Evolutionary conservation across 1,140 invertebrate species (phyloP), one percentile per base, ranked within the genome.

Genomic region (Pomacea maculata): DNA sequence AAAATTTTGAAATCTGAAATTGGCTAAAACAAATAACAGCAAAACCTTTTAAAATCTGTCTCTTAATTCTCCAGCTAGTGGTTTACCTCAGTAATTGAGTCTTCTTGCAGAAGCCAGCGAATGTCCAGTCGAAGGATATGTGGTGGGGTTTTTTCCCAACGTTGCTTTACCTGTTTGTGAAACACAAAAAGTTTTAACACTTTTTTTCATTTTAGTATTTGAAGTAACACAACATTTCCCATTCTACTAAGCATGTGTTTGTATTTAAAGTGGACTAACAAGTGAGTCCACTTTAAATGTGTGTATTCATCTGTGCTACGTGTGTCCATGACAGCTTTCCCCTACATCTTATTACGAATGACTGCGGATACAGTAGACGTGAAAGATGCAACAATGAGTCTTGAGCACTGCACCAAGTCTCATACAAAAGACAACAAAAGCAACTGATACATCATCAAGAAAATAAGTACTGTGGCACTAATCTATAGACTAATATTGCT

Each of bases 31-130:
- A 61, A 14, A 61, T 2, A 61, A 8, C 11, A 61, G 15, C 11
- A 61, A 61, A 61, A 61, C 15, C 57, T 14, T 17, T 14, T 11
- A 61, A 61, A 17, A 61, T 61, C 57, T 57, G 55, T 61, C 11
- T 14, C 57, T 61, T 11, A 61, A 61, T 61, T 17, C 57, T 11
- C 57, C 9, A 17, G 1, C 11, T 61, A 12, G 12, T 54, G 61
- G 81, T 85, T 87, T 90, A 95, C 95, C 89, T 95, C 94, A 85
- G 93, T 92, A 80, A 95, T 94, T 34, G 93, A 93, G 78, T 95
- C 95, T 85, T 95, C 95, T 91, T 98, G 96, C 17, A 98, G 92
- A 73, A 98, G 91, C 10, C 95, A 94, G 25, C 95, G 94, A 14
- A 96, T 93, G 90, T 98, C 96, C 79, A 98, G 88, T 81, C 85